phyloP scores from a whole-genome alignment of 2,797 vertebrate genomes.

The Ataeniobius toweri region DNA sequence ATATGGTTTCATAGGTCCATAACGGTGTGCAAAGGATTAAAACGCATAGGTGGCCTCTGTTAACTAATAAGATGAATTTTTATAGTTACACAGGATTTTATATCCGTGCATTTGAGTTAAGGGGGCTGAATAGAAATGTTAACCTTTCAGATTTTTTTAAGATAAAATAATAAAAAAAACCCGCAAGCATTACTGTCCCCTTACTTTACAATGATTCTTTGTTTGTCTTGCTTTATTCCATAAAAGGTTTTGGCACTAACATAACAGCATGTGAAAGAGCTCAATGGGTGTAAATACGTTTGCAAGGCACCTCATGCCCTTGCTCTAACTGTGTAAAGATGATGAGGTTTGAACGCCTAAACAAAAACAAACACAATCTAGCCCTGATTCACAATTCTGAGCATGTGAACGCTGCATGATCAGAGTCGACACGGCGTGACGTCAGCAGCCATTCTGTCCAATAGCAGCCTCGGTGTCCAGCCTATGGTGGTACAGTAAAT shows the following conservation, averaged over 20 bases:
- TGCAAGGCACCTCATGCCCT: background rate
- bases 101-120: background rate
- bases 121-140: background rate
- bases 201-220: background rate
- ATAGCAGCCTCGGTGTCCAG: slow-evolving; percentile 60
- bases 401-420: slow-evolving; percentile 80
- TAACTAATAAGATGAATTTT: background rate
- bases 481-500: slow-evolving; percentile 76
- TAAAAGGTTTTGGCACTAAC: background rate
- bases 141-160: background rate
- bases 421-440: slow-evolving; percentile 55
- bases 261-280: background rate
- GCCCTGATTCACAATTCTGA: slow-evolving; percentile 38
- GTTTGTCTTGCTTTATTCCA: background rate
- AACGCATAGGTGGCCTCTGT: background rate
- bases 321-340: background rate
- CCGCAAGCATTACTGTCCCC: background rate
- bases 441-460: slow-evolving; percentile 52
- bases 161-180: background rate
- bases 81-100: background rate
- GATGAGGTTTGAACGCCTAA: background rate
- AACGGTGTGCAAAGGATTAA: background rate
- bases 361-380: background rate
- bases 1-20: background rate
- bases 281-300: background rate